Base-by-base conservation (phyloP, 1,140 invertebrate species). In the Camponotus pennsylvanicus region DNA sequence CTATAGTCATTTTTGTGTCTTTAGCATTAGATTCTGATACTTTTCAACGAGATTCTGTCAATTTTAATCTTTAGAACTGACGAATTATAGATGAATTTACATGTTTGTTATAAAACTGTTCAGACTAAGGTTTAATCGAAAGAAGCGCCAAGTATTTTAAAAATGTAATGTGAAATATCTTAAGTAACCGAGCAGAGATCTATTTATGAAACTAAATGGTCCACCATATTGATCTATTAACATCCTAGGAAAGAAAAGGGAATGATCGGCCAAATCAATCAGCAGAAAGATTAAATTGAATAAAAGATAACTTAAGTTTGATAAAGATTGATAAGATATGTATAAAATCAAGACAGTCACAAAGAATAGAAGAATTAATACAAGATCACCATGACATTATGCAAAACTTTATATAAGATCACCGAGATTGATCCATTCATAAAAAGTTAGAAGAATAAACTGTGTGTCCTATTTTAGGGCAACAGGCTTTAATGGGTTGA, bases 151-250 rank as follows among this genome's bases (percentile, higher is more conserved):
- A 78, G 6, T n/a, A 21, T 11, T 40, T 76, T 42, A 6, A 42
- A 61, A 27, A 76, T 21, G 55, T 42, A 61, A 37, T 42, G 7
- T 77, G 27, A 42, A 37, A 61, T 42, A 66, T 66, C 18, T 34
- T 78, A 18, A 66, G 34, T 32, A 77, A 27, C 8, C 18, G 45
- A 49, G n/a, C 76, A 45, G 8, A 80, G 8, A 70, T 79, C 37
- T 0, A 80, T 57, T 83, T 61, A 21, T 37, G n/a, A 83, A 73
- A 13, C 11, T 57, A 82, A 9, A 11, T 49, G 5, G 32, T 67
- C 49, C 45, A 61, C n/a, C 40, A 61, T 37, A 57, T 34, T 83
- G 69, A 75, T 83, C 71, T 83, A 83, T 83, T 83, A 73, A 83
- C 66, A 67, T 80, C 45, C 34, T 8, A 13, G 15, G 40, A 18